A percentile compares a stretch with the other conserved stretches of the same genome.
These are phyloP conservation scores for Chionoecetes opilio DNA, from an alignment of 1,140 invertebrate genomes.

Conservation along the genomic window DNA sequence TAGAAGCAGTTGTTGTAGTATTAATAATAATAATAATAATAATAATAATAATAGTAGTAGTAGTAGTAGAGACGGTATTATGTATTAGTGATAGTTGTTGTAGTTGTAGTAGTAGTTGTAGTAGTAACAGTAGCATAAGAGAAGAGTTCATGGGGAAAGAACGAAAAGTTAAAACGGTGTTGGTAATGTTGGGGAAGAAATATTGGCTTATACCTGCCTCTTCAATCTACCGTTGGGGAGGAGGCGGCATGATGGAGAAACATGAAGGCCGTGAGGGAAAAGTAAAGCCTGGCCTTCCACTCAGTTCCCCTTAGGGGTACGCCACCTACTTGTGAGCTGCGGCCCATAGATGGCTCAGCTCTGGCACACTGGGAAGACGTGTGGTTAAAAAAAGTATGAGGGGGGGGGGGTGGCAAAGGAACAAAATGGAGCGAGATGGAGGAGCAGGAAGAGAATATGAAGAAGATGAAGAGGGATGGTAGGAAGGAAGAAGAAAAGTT, in stretches of 20 bases:
- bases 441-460: background rate
- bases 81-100: no score
- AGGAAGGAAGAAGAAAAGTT: background rate
- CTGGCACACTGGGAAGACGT: background rate
- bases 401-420: background rate
- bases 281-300: background rate
- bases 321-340: background rate
- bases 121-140: background rate
- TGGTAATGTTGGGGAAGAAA: slow-evolving; percentile 20
- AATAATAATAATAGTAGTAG: no score
- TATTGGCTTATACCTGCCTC: background rate
- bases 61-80: no score
- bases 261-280: background rate
- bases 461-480: background rate
- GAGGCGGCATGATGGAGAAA: slow-evolving; percentile 6
- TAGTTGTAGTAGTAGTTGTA: no score
- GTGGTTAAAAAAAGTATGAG: background rate
- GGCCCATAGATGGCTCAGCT: slow-evolving; percentile 12
- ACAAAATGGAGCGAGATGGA: background rate
- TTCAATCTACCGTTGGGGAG: slow-evolving; percentile 4
- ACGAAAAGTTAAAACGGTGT: background rate
- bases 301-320: background rate
- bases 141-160: background rate
- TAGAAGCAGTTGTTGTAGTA: background rate
- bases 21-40: background rate